phyloP scores from a whole-genome alignment of 2,113 vertebrate species.

The Perognathus longimembris region DNA sequence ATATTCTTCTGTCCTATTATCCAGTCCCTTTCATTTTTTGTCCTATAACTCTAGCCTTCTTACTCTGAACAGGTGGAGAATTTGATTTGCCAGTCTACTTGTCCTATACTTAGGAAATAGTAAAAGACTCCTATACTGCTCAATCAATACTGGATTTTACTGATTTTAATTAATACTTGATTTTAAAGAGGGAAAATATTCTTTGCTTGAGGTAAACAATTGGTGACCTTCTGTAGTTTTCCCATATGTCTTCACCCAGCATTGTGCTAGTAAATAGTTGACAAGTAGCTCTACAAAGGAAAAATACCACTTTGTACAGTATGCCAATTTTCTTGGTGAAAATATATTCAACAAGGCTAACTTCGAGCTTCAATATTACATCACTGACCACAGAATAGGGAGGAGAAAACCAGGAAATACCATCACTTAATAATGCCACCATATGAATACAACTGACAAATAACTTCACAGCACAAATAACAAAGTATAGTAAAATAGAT shows the following conservation, averaged over 20 bases:
- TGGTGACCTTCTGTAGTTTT: neutral
- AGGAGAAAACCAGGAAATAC: neutral
- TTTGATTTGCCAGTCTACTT: neutral
- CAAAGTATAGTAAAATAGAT: neutral
- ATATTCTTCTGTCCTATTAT: neutral
- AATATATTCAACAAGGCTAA: neutral
- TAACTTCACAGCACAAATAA: neutral
- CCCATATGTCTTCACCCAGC: accelerated
- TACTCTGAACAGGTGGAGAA: neutral
- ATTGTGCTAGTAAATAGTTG: neutral
- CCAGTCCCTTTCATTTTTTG: neutral
- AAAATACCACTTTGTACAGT: neutral
- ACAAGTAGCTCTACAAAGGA: neutral
- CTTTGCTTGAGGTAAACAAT: neutral
- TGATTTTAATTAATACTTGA: neutral
- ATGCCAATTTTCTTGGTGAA: neutral
- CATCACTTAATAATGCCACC: neutral
- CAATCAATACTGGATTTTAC: neutral
- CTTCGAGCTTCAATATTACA: neutral
- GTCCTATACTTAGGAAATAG: neutral
- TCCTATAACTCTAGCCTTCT: neutral
- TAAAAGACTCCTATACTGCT: neutral
- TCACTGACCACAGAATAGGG: neutral
- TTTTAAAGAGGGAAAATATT: neutral
- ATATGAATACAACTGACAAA: neutral